Evolutionary conservation across 2,113 vertebrate genomes (phyloP).

Genomic region (Menura novaehollandiae): DNA sequence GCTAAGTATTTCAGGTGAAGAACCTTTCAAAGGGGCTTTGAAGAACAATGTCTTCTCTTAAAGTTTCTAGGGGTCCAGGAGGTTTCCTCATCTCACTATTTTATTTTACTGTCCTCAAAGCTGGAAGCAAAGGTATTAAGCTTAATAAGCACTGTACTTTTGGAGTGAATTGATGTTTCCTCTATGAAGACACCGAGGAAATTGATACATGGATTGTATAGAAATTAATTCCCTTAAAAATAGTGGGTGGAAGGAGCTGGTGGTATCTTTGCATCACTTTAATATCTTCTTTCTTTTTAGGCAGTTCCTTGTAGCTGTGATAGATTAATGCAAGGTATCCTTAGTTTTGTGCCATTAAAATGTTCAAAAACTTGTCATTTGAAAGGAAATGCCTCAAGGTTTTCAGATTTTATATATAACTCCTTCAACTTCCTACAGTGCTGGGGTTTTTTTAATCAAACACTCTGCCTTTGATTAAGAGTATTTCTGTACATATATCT

Average conservation of each 20-base stretch:
- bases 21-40: neutral
- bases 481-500: neutral
- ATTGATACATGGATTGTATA: neutral
- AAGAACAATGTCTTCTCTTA: neutral
- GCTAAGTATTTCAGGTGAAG: neutral
- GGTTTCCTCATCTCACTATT: neutral
- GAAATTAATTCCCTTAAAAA: neutral
- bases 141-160: neutral
- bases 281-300: slow-evolving; percentile 35
- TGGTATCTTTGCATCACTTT: neutral
- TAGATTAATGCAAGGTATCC: slow-evolving; percentile 34
- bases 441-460: neutral
- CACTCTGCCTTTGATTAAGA: neutral
- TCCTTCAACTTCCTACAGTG: neutral
- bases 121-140: neutral
- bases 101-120: neutral
- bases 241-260: neutral
- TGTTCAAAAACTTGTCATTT: neutral
- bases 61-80: neutral
- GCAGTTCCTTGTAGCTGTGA: neutral
- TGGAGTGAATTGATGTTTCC: neutral
- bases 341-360: neutral
- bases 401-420: neutral
- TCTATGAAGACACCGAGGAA: neutral
- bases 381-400: slow-evolving; percentile 20